These are phyloP conservation scores for Sminthopsis crassicaudata DNA, from an alignment of 2,113 vertebrate genomes.

Conservation along the genomic window DNA sequence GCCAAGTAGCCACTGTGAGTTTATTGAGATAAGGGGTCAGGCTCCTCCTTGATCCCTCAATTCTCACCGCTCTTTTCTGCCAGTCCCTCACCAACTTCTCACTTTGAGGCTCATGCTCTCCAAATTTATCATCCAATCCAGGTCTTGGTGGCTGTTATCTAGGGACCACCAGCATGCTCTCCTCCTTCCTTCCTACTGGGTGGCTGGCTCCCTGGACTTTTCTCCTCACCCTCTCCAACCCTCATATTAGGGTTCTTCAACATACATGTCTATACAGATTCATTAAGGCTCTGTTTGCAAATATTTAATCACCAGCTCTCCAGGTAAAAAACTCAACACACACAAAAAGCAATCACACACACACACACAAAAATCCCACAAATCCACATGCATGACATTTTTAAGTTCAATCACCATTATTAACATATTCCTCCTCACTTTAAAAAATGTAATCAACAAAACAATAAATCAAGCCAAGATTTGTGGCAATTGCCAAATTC, in stretches of 20 bases:
- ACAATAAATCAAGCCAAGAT: not conserved
- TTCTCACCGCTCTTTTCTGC: not conserved
- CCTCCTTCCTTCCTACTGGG: not conserved
- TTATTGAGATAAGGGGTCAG: not conserved
- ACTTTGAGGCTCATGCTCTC: not conserved
- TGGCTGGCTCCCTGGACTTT: not conserved
- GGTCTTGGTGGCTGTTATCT: not conserved
- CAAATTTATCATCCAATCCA: not conserved
- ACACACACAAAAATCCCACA: too few relatives aligned
- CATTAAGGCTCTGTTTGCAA: not conserved
- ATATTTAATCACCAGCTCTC: not conserved
- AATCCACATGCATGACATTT: too few relatives aligned
- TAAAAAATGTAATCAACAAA: not conserved
- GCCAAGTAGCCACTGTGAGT: not conserved
- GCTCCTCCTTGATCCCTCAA: not conserved
- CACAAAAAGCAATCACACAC: too few relatives aligned
- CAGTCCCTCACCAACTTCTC: not conserved
- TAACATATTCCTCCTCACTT: not conserved
- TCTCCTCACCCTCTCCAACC: not conserved
- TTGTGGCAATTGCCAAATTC: not conserved
- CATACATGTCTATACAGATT: not conserved
- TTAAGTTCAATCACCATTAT: too few relatives aligned
- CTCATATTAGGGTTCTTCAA: not conserved
- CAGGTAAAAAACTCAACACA: too few relatives aligned
- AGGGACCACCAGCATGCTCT: not conserved